phyloP scores from a whole-genome alignment of 2,797 vertebrate genomes.

The Calcarius lapponicus region DNA sequence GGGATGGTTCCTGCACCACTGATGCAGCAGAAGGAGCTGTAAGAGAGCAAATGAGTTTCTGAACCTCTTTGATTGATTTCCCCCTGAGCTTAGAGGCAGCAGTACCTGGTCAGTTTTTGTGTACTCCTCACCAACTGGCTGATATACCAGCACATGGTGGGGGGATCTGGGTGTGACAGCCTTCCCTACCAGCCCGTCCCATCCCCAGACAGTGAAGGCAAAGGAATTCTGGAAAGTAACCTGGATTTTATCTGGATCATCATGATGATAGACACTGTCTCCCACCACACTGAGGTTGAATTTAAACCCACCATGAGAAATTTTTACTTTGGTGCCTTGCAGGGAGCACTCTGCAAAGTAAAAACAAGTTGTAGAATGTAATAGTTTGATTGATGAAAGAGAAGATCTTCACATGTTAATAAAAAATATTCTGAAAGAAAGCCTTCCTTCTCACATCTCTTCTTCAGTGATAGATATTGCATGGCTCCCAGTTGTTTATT shows the following conservation, averaged over 20 bases:
- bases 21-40: not conserved
- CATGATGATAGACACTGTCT: not conserved
- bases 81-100: not conserved
- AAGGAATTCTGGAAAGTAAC: not conserved
- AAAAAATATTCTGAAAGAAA: not conserved
- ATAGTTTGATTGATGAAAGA: not conserved
- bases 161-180: not conserved
- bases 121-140: not conserved
- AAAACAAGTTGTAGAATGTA: not conserved
- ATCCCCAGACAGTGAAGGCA: not conserved
- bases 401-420: not conserved
- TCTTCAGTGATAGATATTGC: not conserved
- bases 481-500: not conserved
- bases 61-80: not conserved
- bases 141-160: not conserved
- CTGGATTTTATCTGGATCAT: not conserved
- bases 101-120: not conserved
- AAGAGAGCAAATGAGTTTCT: not conserved
- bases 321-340: not conserved
- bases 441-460: not conserved
- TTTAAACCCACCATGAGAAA: not conserved
- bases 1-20: not conserved
- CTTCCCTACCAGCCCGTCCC: not conserved
- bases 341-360: not conserved
- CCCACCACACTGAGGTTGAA: not conserved